These are phyloP conservation scores for Acromyrmex heyeri DNA, from an alignment of 1,140 invertebrate genomes.

Conservation along the genomic window DNA sequence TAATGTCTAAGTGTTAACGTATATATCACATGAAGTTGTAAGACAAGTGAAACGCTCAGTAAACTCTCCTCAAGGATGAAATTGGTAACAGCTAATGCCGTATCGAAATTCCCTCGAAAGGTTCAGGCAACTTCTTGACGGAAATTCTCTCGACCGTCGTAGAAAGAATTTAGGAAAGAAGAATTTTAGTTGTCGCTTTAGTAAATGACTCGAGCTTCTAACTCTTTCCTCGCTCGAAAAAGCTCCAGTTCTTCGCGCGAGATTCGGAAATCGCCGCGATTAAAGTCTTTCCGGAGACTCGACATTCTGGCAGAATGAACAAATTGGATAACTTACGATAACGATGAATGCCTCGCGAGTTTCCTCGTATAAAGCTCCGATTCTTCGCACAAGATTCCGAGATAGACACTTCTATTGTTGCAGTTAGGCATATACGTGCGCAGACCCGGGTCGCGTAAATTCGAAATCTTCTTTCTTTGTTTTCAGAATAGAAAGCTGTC, in stretches of 20 bases:
- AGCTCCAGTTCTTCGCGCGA: background rate
- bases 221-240: background rate
- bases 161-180: background rate
- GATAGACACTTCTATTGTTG: background rate
- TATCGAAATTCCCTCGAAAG: background rate
- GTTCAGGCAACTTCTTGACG: background rate
- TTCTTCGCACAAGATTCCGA: background rate
- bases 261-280: background rate
- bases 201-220: background rate
- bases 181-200: background rate
- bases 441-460: background rate
- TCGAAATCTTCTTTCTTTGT: background rate
- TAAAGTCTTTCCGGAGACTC: background rate
- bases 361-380: background rate
- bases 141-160: background rate
- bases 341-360: background rate
- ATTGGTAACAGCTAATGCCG: background rate
- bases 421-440: background rate
- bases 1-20: background rate
- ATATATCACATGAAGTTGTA: background rate
- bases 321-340: slow-evolving; percentile 14
- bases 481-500: background rate
- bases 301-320: background rate
- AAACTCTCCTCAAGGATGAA: background rate
- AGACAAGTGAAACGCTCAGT: background rate